Conservation (phyloP, 1,140 invertebrate genomes). For the Atopsyche davidsoni region DNA sequence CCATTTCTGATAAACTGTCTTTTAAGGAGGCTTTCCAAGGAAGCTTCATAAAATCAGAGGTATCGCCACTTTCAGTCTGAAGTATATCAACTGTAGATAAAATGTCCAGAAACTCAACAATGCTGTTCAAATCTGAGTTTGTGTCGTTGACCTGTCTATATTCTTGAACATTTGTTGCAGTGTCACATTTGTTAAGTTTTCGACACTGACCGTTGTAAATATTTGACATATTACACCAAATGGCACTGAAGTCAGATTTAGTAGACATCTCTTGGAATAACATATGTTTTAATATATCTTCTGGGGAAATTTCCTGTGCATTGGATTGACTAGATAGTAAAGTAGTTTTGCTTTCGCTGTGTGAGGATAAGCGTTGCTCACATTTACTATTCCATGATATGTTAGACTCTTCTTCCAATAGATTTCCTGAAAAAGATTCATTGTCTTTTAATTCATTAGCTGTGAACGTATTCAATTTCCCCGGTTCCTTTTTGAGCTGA, state of each 20-base stretch:
- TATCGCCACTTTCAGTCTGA: slow-evolving; percentile 17
- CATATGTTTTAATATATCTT: slow-evolving; percentile 37
- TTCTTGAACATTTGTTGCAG: slow-evolving; percentile 16
- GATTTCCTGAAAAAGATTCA: slow-evolving; percentile 10
- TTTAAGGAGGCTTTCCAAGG: slow-evolving; percentile 35
- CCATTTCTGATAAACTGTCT: slow-evolving; percentile 38
- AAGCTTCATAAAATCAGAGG: slow-evolving; percentile 28
- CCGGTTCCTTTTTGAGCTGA: slow-evolving; percentile 5
- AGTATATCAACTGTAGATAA: slow-evolving; percentile 38
- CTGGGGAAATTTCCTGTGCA: slow-evolving; percentile 12
- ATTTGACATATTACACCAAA: slow-evolving; percentile 19
- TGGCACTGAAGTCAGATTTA: slow-evolving; percentile 8
- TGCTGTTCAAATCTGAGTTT: slow-evolving; percentile 27
- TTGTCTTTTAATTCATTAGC: slow-evolving; percentile 29
- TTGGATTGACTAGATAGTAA: slow-evolving; percentile 22
- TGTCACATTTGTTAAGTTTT: slow-evolving; percentile 10
- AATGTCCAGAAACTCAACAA: slow-evolving; percentile 34
- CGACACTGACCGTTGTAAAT: slow-evolving; percentile 13
- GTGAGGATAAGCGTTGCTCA: slow-evolving; percentile 24
- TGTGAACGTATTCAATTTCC: slow-evolving; percentile 28
- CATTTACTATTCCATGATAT: slow-evolving; percentile 37
- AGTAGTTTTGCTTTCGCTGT: slow-evolving; percentile 24
- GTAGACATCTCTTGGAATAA: slow-evolving; percentile 33
- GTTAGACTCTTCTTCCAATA: slow-evolving; percentile 41
- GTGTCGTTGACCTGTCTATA: no score